These are phyloP conservation scores for Indri indri DNA, from an alignment of 2,113 vertebrate species.

Conservation along the genomic window DNA sequence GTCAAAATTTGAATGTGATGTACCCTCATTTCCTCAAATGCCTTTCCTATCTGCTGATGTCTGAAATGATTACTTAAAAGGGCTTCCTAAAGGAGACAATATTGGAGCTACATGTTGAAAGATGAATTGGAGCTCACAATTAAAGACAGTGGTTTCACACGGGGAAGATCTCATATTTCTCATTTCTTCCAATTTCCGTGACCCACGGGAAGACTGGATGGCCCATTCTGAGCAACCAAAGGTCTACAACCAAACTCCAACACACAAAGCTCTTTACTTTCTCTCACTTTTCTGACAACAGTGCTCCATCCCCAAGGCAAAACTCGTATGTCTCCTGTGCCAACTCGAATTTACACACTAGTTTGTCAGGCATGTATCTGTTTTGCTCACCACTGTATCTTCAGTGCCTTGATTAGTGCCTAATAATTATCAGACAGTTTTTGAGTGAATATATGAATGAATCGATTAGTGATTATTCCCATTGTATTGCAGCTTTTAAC, in stretches of 20 bases:
- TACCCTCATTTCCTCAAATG: background rate
- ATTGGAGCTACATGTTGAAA: background rate
- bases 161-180: background rate
- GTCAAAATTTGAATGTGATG: background rate
- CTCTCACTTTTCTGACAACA: background rate
- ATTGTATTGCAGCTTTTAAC: background rate
- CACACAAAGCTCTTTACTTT: background rate
- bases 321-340: background rate
- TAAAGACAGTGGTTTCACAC: background rate
- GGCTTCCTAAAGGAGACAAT: background rate
- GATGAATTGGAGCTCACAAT: background rate
- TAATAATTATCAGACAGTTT: background rate
- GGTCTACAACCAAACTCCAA: background rate
- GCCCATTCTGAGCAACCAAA: background rate
- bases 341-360: background rate
- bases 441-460: background rate
- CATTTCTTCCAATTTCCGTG: background rate
- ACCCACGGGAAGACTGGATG: background rate
- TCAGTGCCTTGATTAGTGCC: background rate
- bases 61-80: background rate
- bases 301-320: background rate
- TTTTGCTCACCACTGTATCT: background rate
- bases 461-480: background rate
- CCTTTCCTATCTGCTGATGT: background rate
- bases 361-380: background rate